These are phyloP conservation scores for Callyntrura sp. DNA, from an alignment of 2,888 invertebrate species.

Conservation along the genomic window DNA sequence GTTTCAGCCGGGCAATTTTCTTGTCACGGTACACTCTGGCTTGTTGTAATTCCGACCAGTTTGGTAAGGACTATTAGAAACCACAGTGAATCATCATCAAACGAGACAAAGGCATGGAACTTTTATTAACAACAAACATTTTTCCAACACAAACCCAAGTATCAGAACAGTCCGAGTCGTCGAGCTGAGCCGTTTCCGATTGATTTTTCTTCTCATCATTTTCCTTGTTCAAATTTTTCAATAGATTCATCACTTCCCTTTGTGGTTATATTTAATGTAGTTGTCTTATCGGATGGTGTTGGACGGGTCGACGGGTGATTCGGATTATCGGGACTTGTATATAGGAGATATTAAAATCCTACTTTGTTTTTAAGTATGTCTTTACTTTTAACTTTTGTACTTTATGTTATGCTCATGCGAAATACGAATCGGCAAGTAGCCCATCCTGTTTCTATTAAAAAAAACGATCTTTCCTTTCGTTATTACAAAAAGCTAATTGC, in stretches of 20 bases:
- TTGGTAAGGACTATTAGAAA: slow-evolving; percentile 21
- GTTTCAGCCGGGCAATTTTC: neutral
- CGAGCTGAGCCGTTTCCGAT: neutral
- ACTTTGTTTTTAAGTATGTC: too few species aligned
- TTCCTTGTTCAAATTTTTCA: neutral
- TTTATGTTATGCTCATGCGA: too few species aligned
- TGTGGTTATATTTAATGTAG: too few species aligned
- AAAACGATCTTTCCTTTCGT: too few species aligned
- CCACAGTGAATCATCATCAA: neutral
- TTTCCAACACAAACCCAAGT: neutral
- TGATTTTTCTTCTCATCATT: neutral
- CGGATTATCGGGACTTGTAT: too few species aligned
- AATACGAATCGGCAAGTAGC: too few species aligned
- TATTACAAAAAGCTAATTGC: too few species aligned
- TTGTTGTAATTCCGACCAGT: slow-evolving; percentile 37
- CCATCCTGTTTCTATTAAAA: too few species aligned
- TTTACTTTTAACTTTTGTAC: too few species aligned
- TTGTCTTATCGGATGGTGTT: too few species aligned
- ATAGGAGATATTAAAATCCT: too few species aligned
- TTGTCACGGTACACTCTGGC: neutral
- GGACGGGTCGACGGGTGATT: too few species aligned
- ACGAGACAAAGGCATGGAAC: neutral
- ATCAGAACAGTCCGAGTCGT: slow-evolving; percentile 31
- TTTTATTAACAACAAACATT: neutral
- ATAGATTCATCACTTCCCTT: slow-evolving; percentile 9